Conservation (phyloP, 1,140 invertebrate species). For the Aphelenchoides fujianensis region DNA sequence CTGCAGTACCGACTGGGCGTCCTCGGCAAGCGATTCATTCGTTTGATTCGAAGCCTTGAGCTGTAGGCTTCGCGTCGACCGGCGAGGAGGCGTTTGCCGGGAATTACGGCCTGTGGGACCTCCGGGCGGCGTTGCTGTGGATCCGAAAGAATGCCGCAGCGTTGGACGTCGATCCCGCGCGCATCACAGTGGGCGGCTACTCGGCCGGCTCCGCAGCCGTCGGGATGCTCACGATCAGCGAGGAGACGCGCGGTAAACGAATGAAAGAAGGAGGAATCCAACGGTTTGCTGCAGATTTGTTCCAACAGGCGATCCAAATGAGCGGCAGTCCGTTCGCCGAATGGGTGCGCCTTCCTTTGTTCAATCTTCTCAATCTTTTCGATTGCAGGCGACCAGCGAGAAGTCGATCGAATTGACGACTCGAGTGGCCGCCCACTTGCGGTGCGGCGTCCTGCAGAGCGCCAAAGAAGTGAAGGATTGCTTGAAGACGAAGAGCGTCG, state of each 20-base stretch:
- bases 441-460: slow-evolving; percentile 20
- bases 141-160: slow-evolving; percentile 63
- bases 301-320: slow-evolving; percentile 39
- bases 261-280: neutral
- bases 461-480: slow-evolving; percentile 35
- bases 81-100: slow-evolving; percentile 57
- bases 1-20: slow-evolving; percentile 40
- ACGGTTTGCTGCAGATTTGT: slow-evolving; percentile 29
- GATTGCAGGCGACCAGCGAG: neutral
- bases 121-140: slow-evolving; percentile 60
- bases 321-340: slow-evolving; percentile 39
- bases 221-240: slow-evolving; percentile 15
- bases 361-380: neutral
- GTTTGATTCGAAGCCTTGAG: neutral
- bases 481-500: slow-evolving; percentile 24
- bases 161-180: slow-evolving; percentile 66
- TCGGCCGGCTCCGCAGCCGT: slow-evolving; percentile 32
- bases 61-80: slow-evolving; percentile 56
- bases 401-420: slow-evolving; percentile 27
- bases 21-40: slow-evolving; percentile 5
- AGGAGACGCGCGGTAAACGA: slow-evolving; percentile 15
- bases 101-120: slow-evolving; percentile 63
- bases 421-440: slow-evolving; percentile 22
- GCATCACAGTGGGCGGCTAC: slow-evolving; percentile 33
- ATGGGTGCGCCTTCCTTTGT: neutral